Evolutionary conservation across 2,797 vertebrate species (phyloP).

Genomic region (Chelmon rostratus): DNA sequence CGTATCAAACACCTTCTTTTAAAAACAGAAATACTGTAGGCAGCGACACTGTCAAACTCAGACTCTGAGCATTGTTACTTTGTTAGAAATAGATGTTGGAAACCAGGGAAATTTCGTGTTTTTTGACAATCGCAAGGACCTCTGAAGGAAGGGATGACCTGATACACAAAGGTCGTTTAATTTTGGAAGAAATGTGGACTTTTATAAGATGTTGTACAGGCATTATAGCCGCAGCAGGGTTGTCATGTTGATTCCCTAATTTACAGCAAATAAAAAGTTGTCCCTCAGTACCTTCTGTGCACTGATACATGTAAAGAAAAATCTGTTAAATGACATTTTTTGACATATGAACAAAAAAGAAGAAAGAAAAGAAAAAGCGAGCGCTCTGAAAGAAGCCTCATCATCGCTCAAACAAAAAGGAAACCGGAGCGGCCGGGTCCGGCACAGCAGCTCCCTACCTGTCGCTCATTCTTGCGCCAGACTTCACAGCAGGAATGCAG

Average conservation of each 20-base stretch:
- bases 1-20: slow-evolving; percentile 18
- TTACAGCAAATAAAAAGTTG: slow-evolving; percentile 68
- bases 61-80: slow-evolving; percentile 10
- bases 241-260: slow-evolving; percentile 47
- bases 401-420: slow-evolving; percentile 41
- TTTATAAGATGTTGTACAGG: slow-evolving; percentile 45
- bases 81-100: slow-evolving; percentile 48
- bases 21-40: slow-evolving; percentile 13
- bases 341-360: neutral
- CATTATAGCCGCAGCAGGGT: slow-evolving; percentile 32
- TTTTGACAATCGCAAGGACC: slow-evolving; percentile 77
- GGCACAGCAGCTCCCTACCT: slow-evolving; percentile 69
- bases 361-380: neutral
- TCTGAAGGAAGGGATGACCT: slow-evolving; percentile 42
- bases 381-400: slow-evolving; percentile 20
- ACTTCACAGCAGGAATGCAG: slow-evolving; percentile 84
- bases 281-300: slow-evolving; percentile 35
- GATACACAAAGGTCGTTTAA: slow-evolving; percentile 22
- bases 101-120: slow-evolving; percentile 60
- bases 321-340: neutral
- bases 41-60: slow-evolving; percentile 8
- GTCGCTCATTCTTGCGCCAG: slow-evolving; percentile 72
- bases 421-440: slow-evolving; percentile 52
- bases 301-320: slow-evolving; percentile 12
- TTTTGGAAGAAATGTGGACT: slow-evolving; percentile 32